Percentiles rank a stretch among this genome's conserved stretches.
Conservation (phyloP, 2,797 vertebrate genomes). For the Pantherophis alleghaniensis region DNA sequence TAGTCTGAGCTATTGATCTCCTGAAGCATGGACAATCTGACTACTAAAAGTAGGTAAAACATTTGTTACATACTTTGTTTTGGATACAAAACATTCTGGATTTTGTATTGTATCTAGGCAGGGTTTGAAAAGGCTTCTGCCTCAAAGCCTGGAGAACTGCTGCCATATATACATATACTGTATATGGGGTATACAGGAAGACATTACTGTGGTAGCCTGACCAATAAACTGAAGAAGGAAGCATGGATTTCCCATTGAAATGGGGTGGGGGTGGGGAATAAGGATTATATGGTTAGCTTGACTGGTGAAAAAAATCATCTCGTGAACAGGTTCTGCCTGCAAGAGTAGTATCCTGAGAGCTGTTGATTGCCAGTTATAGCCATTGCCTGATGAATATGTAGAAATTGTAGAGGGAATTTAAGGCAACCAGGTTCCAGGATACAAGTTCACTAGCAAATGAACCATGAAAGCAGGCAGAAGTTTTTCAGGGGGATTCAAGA, state of each 20-base stretch:
- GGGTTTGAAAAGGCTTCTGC: neutral
- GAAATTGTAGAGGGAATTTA: neutral
- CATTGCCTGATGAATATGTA: neutral
- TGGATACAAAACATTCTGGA: neutral
- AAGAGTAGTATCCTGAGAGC: neutral
- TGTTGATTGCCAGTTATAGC: neutral
- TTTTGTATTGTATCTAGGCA: neutral
- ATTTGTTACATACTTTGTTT: neutral
- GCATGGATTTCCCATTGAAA: neutral
- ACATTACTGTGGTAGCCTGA: neutral
- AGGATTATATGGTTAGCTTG: neutral
- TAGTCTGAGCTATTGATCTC: neutral
- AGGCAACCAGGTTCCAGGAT: neutral
- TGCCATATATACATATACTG: neutral
- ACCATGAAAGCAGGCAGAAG: neutral
- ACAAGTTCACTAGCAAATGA: neutral
- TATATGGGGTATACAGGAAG: neutral
- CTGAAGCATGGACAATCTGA: neutral
- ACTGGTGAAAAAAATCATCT: neutral
- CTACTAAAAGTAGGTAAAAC: neutral
- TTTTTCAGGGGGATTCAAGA: neutral
- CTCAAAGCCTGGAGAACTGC: neutral
- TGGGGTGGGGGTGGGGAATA: neutral
- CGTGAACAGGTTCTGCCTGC: neutral
- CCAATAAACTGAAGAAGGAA: neutral